Evolutionary conservation across 2,113 vertebrate genomes (phyloP), one percentile per base, ranked within the genome.

Genomic region (Sus scrofa): DNA sequence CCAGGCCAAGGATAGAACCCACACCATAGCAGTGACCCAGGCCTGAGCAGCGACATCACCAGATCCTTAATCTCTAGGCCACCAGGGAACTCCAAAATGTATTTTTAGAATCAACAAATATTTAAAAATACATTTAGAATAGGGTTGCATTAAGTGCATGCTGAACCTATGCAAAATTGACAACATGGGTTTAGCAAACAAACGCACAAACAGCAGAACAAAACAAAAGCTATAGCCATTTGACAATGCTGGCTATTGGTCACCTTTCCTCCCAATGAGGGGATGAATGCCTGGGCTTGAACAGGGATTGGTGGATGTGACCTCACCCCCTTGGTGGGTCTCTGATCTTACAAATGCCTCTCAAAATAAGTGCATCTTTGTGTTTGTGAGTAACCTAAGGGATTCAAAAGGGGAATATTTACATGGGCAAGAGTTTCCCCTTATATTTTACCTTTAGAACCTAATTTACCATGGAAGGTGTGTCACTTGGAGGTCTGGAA

Each of bases 401-500:
- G 14, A 24, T 34, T 77, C 91, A n/a, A 37, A 63, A 54, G 52
- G 52, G 12, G 24, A 22, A 52, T 44, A 13, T 82, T 73, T 54
- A 34, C 19, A 37, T 12, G 5, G 4, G 30, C 39, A 75, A 71
- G 26, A 74, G 27, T 77, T 89, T 82, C 6, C 19, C 26, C 30
- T 84, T 68, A 26, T 44, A 39, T 88, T 94, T 95, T 86, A 73
- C 63, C 44, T 90, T 94, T 79, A 77, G 39, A 37, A 54, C 12
- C 18, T 32, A 81, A 26, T 37, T 79, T 10, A 44, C 34, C 20
- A 18, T 19, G 13, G 52, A 56, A 58, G 34, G 30, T 85, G 32
- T 7, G 18, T 14, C n/a, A 50, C 2, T 12, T 44, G 44, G 39
- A 73, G 22, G n/a, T 44, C 54, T 79, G 10, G 34, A 34, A 71